Conservation (phyloP, 2,888 invertebrate genomes). For the Rhamnusium bicolor region DNA sequence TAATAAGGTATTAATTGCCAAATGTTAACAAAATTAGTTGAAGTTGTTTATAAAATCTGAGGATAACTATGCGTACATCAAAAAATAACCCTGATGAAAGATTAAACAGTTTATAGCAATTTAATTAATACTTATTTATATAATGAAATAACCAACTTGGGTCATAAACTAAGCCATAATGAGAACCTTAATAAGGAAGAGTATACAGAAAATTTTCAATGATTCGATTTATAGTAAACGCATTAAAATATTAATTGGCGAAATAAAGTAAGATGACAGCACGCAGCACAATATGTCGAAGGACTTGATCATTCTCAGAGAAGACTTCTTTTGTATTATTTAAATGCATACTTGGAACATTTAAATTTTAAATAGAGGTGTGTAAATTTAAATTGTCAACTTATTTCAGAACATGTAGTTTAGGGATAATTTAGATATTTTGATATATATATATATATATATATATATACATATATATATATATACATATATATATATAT, state of each 20-base stretch:
- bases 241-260: not conserved
- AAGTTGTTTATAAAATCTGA: too few relatives aligned
- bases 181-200: not conserved
- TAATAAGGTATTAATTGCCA: too few relatives aligned
- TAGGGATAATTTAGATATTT: too few relatives aligned
- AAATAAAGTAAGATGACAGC: not conserved
- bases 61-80: not conserved
- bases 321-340: not conserved
- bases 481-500: too few relatives aligned
- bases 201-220: too few relatives aligned
- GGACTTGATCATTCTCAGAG: not conserved
- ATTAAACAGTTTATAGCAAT: constrained; percentile 5
- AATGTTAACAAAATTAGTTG: too few relatives aligned
- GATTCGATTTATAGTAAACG: not conserved
- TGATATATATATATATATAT: too few relatives aligned
- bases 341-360: too few relatives aligned
- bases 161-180: not conserved
- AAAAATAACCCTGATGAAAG: not conserved
- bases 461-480: too few relatives aligned
- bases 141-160: not conserved
- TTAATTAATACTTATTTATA: not conserved
- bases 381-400: too few relatives aligned
- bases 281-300: not conserved
- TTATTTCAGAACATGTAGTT: too few relatives aligned
- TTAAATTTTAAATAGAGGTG: too few relatives aligned